Percentiles rank a stretch among this genome's conserved stretches.
Evolutionary conservation across 2,113 vertebrate genomes (phyloP).

Genomic region (Apteryx mantelli): DNA sequence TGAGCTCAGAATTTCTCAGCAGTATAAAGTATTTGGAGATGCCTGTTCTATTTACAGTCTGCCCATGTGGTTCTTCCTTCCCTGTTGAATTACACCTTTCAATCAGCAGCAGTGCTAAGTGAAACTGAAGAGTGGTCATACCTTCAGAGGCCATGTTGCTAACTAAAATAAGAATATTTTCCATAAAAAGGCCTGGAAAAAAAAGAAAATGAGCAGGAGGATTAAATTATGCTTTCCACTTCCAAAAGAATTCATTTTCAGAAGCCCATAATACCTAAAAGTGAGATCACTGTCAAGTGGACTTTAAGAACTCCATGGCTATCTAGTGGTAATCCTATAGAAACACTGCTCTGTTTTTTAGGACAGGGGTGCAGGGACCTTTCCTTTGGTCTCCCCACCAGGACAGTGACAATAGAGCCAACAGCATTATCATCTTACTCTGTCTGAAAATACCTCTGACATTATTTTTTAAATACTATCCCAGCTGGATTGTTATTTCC

Average conservation of each 20-base stretch:
- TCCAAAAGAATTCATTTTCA: background rate
- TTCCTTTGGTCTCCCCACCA: background rate
- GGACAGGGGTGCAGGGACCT: background rate
- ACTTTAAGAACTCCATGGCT: background rate
- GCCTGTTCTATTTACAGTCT: slow-evolving; percentile 5
- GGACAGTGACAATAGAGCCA: background rate
- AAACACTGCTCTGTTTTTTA: background rate
- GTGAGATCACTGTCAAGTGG: background rate
- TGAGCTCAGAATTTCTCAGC: background rate
- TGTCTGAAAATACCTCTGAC: background rate
- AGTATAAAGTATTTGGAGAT: background rate
- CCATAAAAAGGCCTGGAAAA: background rate
- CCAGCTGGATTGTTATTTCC: slow-evolving; percentile 33
- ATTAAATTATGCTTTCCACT: background rate
- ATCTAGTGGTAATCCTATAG: background rate
- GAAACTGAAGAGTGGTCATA: background rate
- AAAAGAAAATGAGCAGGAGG: background rate
- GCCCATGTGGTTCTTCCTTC: background rate
- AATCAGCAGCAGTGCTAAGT: background rate
- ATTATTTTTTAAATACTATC: slow-evolving; percentile 30
- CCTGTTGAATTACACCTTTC: slow-evolving; percentile 5
- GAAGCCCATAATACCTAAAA: background rate
- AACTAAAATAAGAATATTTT: background rate
- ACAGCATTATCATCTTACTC: background rate
- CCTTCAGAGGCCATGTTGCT: background rate